Evolutionary conservation across 2,113 vertebrate species (phyloP).

Genomic region (Butorides virescens): DNA sequence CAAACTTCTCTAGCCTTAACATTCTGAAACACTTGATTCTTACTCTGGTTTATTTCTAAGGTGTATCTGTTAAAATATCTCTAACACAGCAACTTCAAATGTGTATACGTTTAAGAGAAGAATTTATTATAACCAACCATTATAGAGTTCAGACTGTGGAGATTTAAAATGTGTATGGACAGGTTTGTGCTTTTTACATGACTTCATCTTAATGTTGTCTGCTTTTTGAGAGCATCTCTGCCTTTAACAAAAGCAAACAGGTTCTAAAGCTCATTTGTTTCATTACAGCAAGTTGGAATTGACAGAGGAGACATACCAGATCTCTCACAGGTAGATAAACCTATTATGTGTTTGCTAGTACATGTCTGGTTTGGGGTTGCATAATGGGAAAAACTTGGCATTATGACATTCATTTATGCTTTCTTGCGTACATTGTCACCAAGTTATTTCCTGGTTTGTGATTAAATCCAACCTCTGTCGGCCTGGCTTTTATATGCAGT

Average conservation of each 20-base stretch:
- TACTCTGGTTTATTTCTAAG: background rate
- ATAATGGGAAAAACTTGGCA: background rate
- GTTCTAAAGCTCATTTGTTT: conserved; percentile 46
- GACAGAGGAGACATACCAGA: conserved; percentile 97
- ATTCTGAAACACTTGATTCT: background rate
- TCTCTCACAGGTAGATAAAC: conserved; percentile 87
- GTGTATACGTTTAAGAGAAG: background rate
- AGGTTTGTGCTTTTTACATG: background rate
- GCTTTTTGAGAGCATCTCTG: background rate
- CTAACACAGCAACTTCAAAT: background rate
- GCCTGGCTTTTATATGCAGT: background rate
- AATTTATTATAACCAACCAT: background rate
- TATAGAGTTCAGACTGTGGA: background rate
- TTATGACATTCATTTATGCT: background rate
- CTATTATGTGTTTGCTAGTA: background rate
- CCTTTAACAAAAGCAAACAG: background rate
- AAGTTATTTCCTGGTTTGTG: background rate
- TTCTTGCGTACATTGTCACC: background rate
- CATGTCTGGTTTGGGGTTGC: background rate
- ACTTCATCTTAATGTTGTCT: background rate
- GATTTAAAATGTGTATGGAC: background rate
- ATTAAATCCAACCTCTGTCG: background rate
- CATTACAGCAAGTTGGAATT: conserved; percentile 94
- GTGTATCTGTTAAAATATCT: background rate
- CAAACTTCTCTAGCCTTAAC: background rate